Evolutionary conservation across 2,888 invertebrate species (phyloP), one percentile per base, ranked within the genome.

Genomic region (Nymphalis c-album): DNA sequence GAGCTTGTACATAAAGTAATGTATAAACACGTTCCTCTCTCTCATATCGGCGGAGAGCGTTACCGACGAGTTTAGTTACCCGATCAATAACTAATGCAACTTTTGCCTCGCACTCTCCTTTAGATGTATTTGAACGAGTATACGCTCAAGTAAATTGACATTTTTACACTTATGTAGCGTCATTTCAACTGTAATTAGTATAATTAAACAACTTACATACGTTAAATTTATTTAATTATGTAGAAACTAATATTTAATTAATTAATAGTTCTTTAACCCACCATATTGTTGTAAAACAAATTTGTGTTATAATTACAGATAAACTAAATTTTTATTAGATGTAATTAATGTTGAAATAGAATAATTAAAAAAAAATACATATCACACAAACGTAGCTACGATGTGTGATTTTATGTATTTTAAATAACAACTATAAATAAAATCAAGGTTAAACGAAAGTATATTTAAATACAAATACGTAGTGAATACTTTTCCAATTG

Each of bases 261-360:
- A 20, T 20, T 22, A 31, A 31, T 55, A 31, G 53, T 55, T 55
- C 31, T 31, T 55, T 55, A 31, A 55, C 31, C 53, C 7, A 8
- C 17, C 53, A 18, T 18, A 50, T 50, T 50, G 2, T 31, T 31
- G 5, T 26, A 55, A 26, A 55, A 55, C 31, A 31, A 8, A 22
- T 55, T 55, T 22, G 17, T 31, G n/a, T 55, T 55, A 55, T 40
- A 40, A 40, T 55, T 55, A 31, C 53, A 55, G 17, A 26, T 55
- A 55, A 55, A n/a, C 53, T 55, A 31, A 16, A 55, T 1, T 26
- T 20, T 31, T 22, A 55, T 17, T 31, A 31, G 8, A 31, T 7
- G 31, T 7, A 17, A 31, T 7, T 55, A 7, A 55, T 7, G 17
- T 13, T 7, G n/a, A 55, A 17, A 31, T 17, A 7, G 31, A 55